A percentile compares a stretch with the other conserved stretches of the same genome.
These are phyloP conservation scores for Podarcis lilfordi DNA, from an alignment of 2,797 vertebrate species.

Conservation along the genomic window DNA sequence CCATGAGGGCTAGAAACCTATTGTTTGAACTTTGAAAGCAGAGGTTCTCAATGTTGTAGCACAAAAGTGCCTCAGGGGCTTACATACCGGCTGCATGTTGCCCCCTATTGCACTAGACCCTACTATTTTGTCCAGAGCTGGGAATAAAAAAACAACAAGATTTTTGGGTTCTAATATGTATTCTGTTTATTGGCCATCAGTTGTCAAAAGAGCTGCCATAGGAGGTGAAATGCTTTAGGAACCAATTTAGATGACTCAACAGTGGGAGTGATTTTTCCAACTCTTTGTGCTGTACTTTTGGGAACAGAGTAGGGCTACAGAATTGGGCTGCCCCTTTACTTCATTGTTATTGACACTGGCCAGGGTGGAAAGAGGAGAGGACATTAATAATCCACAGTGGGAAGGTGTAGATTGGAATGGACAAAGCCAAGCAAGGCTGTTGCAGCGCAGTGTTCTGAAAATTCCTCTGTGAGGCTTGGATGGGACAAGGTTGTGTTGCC, in stretches of 20 bases:
- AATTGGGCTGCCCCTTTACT: neutral
- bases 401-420: neutral
- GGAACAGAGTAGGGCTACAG: neutral
- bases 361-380: too few relatives aligned
- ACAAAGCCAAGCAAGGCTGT: neutral
- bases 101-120: conserved; percentile 37
- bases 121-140: conserved; percentile 33
- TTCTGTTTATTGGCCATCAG: conserved; percentile 2
- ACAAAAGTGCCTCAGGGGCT: conserved; percentile 47
- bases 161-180: conserved; percentile 15
- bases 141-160: conserved; percentile 40
- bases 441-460: neutral
- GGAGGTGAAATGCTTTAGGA: neutral
- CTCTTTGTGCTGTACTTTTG: neutral
- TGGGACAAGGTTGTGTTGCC: neutral
- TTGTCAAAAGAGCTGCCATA: neutral
- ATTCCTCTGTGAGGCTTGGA: neutral
- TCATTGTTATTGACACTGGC: neutral
- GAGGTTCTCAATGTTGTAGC: conserved; percentile 35
- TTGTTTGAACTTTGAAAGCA: conserved; percentile 28
- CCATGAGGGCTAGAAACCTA: conserved; percentile 37
- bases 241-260: neutral
- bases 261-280: neutral
- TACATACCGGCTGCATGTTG: conserved; percentile 24
- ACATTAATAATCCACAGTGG: neutral